These are phyloP conservation scores for Monochamus alternatus DNA, from an alignment of 2,888 invertebrate genomes.

Conservation along the genomic window DNA sequence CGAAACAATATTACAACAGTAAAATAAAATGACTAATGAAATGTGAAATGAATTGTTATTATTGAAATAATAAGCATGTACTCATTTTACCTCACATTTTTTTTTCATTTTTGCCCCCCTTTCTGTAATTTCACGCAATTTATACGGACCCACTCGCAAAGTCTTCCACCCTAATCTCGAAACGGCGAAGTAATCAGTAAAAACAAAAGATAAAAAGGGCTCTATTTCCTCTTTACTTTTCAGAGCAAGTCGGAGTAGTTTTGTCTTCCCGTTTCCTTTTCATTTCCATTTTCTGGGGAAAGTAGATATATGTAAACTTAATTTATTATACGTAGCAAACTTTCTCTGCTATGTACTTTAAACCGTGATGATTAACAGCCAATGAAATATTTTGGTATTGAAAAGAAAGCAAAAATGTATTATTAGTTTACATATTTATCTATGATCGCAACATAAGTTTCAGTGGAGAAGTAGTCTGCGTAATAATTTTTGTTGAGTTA, in stretches of 20 bases:
- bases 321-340: conserved; percentile 8
- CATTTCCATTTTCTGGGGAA: conserved; percentile 13
- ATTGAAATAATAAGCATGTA: not conserved
- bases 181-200: conserved; percentile 33
- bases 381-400: no score
- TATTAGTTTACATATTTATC: no score
- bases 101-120: not conserved
- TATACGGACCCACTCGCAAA: conserved; percentile 20
- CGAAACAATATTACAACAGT: no score
- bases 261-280: conserved; percentile 20
- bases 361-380: no score
- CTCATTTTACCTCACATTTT: not conserved
- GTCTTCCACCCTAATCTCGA: conserved; percentile 26
- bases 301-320: not conserved
- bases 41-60: no score
- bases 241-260: conserved; percentile 27
- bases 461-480: no score
- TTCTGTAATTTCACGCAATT: conserved; percentile 19
- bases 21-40: no score
- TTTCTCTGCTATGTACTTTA: not conserved
- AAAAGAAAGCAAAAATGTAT: no score
- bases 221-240: conserved; percentile 28
- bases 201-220: conserved; percentile 30
- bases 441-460: no score
- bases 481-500: no score